Evolutionary conservation across 1,140 invertebrate genomes (phyloP).

Genomic region (Ceratosolen fusciceps): DNA sequence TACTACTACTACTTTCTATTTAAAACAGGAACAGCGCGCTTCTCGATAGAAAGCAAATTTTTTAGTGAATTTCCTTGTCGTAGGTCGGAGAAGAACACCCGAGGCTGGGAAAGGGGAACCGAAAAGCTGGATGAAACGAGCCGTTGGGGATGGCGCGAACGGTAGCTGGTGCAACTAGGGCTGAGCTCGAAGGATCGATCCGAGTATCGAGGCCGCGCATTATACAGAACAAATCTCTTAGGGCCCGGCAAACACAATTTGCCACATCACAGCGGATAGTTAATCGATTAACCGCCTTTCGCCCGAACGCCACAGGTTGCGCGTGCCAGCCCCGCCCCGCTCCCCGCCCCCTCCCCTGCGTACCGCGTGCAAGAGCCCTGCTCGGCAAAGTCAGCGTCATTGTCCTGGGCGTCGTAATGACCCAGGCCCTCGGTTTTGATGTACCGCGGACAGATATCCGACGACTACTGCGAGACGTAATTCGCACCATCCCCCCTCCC

Average conservation of each 20-base stretch:
- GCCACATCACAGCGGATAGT: constrained; percentile 62
- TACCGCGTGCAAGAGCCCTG: not conserved
- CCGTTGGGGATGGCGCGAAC: too few relatives aligned
- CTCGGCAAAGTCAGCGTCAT: not conserved
- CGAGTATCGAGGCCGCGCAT: not conserved
- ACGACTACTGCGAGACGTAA: not conserved
- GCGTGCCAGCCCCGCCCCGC: not conserved
- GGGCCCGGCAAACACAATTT: constrained; percentile 60
- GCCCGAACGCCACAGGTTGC: constrained; percentile 23
- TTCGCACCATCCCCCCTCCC: not conserved
- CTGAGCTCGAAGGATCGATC: not conserved
- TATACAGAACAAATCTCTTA: constrained; percentile 29
- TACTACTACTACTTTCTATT: too few relatives aligned
- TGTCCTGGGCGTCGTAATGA: constrained; percentile 5
- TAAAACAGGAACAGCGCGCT: too few relatives aligned
- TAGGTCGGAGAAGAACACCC: too few relatives aligned
- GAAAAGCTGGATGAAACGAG: too few relatives aligned
- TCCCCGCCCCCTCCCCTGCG: too few relatives aligned
- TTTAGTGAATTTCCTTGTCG: too few relatives aligned
- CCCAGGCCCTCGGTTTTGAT: not conserved
- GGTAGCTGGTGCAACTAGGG: not conserved
- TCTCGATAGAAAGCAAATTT: too few relatives aligned
- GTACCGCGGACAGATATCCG: not conserved
- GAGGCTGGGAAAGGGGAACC: too few relatives aligned
- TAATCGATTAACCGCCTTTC: constrained; percentile 59